Evolutionary conservation across 2,113 vertebrate species (phyloP), one percentile per base, ranked within the genome.

Genomic region (Neomonachus schauinslandi): DNA sequence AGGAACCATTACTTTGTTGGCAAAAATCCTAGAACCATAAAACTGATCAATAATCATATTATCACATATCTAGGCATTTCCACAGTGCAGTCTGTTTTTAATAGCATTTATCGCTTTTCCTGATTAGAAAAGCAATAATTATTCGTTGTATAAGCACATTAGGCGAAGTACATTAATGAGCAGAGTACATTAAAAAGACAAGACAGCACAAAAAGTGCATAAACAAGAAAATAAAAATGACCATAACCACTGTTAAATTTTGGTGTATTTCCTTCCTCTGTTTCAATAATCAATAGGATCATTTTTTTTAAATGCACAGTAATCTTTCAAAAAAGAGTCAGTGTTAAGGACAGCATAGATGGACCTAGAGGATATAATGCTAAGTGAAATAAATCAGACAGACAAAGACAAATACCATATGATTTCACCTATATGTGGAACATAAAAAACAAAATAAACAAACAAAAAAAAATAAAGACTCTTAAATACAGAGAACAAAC

Each of bases 41-140:
- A 94, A 76, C 88, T 82, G 39, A 95, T 98, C 98, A 97, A 98
- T 97, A 97, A 96, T 55, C 81, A 22, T 84, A 92, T 86, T 81
- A 97, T 91, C 93, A 94, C 91, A 93, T 28, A 82, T 69, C 36
- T 82, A 95, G 81, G 72, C 65, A 93, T 92, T 84, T 87, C 91
- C 65, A n/a, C 28, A 46, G 96, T 95, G 88, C 97, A 96, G 67
- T 82, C 69, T 42, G 87, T 88, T 95, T 97, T 94, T 89, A 97
- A 95, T 77, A 77, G 63, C 96, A 95, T 67, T 89, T 92, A 98
- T 88, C 96, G 90, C 94, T 94, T 94, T 96, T 97, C 77, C 76
- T 97, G 95, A 97, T 97, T 96, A 95, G 90, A 93, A 85, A 97
- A 97, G 92, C 95, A 96, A 96, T 97, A 98, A 97, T 95, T 98